phyloP scores from a whole-genome alignment of 2,797 vertebrate genomes.

The Helarctos malayanus region DNA sequence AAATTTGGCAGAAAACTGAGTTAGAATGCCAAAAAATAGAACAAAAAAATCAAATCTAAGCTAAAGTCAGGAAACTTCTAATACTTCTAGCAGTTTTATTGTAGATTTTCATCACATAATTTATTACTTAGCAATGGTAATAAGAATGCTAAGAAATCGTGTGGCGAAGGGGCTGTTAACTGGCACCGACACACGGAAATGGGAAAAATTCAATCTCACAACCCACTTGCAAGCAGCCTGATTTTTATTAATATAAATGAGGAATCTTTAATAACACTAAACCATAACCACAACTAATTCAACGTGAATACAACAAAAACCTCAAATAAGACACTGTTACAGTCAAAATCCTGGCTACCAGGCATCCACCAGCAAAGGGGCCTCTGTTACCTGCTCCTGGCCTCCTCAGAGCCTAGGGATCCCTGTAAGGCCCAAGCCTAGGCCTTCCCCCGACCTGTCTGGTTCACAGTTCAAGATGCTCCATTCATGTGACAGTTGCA shows the following conservation, averaged over 20 bases:
- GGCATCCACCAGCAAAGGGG: not conserved
- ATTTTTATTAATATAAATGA: constrained; percentile 1
- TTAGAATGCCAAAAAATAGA: not conserved
- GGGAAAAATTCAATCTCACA: not conserved
- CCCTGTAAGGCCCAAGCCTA: not conserved
- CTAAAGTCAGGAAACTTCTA: not conserved
- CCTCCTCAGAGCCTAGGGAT: not conserved
- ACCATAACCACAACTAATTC: not conserved
- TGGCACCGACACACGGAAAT: not conserved
- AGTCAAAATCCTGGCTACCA: not conserved
- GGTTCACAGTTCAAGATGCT: not conserved
- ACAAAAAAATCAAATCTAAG: not conserved
- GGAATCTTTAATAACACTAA: not conserved
- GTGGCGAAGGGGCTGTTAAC: not conserved
- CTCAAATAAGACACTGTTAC: not conserved
- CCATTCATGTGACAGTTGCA: too few relatives aligned
- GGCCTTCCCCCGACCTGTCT: not conserved
- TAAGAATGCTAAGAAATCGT: not conserved
- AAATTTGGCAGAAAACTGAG: not conserved
- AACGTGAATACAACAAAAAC: not conserved
- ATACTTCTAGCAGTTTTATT: not conserved
- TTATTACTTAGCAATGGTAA: not conserved
- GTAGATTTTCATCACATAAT: not conserved
- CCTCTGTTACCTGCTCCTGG: not conserved
- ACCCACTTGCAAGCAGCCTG: not conserved